A percentile compares a stretch with the other conserved stretches of the same genome.
Conservation (phyloP, 53 echinoderm and acorn worm species). For the Hippasteria phrygiana region DNA sequence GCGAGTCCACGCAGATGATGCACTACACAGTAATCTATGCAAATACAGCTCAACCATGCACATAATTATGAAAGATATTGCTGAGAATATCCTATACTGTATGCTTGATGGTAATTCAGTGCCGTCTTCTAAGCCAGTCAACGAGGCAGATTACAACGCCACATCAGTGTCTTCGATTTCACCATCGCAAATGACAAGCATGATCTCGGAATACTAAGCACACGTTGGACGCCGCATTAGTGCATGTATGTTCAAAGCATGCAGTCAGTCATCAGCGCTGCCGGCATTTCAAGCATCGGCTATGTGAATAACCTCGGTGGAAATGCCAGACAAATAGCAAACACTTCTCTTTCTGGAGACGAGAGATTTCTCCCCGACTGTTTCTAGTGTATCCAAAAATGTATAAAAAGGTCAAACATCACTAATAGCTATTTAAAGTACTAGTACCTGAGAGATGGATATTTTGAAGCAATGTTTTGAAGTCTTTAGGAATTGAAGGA, state of each 20-base stretch:
- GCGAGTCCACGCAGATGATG: neutral
- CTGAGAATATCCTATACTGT: neutral
- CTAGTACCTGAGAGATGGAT: no score
- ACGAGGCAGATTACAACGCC: conserved; percentile 1
- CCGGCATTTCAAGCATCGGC: neutral
- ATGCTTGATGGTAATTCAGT: neutral
- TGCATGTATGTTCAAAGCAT: neutral
- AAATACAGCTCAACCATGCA: neutral
- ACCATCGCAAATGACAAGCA: neutral
- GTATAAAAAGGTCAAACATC: conserved; percentile 45
- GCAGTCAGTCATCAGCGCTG: neutral
- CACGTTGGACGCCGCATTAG: neutral
- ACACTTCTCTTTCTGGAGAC: conserved; percentile 30
- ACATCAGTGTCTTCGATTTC: conserved; percentile 2
- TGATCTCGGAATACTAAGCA: conserved; percentile 3
- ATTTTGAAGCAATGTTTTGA: no score
- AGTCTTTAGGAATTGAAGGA: no score
- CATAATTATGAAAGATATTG: neutral
- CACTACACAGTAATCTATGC: no score
- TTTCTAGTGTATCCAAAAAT: no score
- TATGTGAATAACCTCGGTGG: neutral
- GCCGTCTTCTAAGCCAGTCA: neutral
- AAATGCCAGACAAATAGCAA: conserved; percentile 36
- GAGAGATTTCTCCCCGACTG: no score
- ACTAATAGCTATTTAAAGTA: no score